These are phyloP conservation scores for Okapia johnstoni DNA, from an alignment of 2,113 vertebrate species.

Conservation along the genomic window DNA sequence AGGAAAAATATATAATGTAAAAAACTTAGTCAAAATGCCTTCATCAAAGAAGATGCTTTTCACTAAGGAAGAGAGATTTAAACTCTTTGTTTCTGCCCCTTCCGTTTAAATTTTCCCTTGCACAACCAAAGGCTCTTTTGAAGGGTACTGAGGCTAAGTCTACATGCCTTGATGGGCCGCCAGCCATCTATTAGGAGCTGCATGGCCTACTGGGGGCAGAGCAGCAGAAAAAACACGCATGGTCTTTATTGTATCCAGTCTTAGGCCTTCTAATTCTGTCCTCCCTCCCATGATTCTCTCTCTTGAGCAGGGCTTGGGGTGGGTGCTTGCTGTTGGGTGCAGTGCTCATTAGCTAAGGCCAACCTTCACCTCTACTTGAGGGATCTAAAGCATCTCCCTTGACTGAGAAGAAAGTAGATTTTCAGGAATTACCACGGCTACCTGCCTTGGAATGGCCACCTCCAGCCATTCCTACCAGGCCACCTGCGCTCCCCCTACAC, in stretches of 20 bases:
- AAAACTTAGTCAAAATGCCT: neutral
- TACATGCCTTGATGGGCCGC: neutral
- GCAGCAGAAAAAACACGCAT: neutral
- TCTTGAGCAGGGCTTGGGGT: neutral
- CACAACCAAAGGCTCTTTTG: neutral
- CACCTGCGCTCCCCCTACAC: fast-evolving
- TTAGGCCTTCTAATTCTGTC: no score
- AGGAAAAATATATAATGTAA: neutral
- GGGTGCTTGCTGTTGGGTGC: neutral
- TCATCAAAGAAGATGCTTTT: neutral
- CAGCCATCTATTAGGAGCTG: fast-evolving
- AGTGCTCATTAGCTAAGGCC: neutral
- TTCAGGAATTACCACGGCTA: fast-evolving
- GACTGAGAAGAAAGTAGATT: neutral
- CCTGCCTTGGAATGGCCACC: neutral
- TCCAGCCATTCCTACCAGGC: neutral
- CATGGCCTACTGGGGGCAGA: neutral
- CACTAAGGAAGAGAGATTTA: neutral
- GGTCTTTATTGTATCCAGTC: neutral
- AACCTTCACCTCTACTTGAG: neutral
- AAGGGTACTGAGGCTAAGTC: neutral
- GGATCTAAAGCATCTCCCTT: neutral
- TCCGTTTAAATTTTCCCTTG: neutral
- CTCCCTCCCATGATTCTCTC: neutral
- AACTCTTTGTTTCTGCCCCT: neutral